These are phyloP conservation scores for Trissoscelio sp. DNA, from an alignment of 2,888 invertebrate genomes.

Conservation along the genomic window DNA sequence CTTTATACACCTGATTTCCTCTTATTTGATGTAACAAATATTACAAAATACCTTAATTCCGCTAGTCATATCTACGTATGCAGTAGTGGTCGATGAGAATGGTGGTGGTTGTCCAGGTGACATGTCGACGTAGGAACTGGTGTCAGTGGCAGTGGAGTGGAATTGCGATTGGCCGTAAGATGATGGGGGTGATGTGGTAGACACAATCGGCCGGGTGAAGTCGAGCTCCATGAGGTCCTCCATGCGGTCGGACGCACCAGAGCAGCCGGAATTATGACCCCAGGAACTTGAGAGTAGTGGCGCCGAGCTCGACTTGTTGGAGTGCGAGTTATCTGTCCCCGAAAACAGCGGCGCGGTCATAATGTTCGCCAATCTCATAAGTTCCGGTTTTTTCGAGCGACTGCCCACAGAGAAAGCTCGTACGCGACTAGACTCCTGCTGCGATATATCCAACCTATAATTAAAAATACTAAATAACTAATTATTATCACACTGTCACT, in stretches of 20 bases:
- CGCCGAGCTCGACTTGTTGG: slow-evolving; percentile 88
- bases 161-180: slow-evolving; percentile 78
- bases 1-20: no score
- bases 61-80: slow-evolving; percentile 83
- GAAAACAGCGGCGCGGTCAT: slow-evolving; percentile 77
- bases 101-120: slow-evolving; percentile 80
- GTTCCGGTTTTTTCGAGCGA: slow-evolving; percentile 85
- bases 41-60: slow-evolving; percentile 78
- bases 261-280: slow-evolving; percentile 83
- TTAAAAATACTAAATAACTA: slow-evolving; percentile 66
- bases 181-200: slow-evolving; percentile 78
- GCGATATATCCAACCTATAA: slow-evolving; percentile 81
- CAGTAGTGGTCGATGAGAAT: slow-evolving; percentile 77
- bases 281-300: slow-evolving; percentile 86
- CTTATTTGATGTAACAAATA: not conserved
- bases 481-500: slow-evolving; percentile 47
- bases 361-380: slow-evolving; percentile 78
- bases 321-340: slow-evolving; percentile 76
- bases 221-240: slow-evolving; percentile 94
- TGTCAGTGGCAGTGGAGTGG: slow-evolving; percentile 82
- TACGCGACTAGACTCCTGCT: slow-evolving; percentile 85
- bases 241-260: slow-evolving; percentile 86
- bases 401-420: slow-evolving; percentile 92
- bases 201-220: slow-evolving; percentile 85
- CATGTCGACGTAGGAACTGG: slow-evolving; percentile 85